Evolutionary conservation across 2,888 invertebrate species (phyloP).

Genomic region (Pristionchus fissidentatus): DNA sequence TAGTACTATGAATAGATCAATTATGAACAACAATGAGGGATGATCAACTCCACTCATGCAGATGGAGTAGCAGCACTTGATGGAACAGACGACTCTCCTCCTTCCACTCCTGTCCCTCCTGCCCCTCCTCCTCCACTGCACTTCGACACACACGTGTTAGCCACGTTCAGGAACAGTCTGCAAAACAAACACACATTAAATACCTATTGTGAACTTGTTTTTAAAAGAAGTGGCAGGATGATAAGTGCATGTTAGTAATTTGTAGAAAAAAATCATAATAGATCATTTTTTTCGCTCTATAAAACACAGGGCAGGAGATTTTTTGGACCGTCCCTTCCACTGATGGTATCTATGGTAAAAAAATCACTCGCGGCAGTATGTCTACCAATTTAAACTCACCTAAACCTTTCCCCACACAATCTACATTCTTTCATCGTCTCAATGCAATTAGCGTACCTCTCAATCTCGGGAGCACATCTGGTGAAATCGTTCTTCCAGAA

Average conservation of each 20-base stretch:
- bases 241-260: too few species aligned
- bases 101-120: not conserved
- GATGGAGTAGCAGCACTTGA: not conserved
- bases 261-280: too few species aligned
- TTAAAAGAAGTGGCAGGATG: too few species aligned
- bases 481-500: constrained; percentile 99
- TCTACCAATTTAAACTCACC: not conserved
- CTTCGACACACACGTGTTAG: constrained; percentile 62
- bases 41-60: not conserved
- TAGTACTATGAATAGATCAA: constrained; percentile 43
- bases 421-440: too few species aligned
- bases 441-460: constrained; percentile 89
- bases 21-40: constrained; percentile 15
- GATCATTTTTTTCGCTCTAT: too few species aligned
- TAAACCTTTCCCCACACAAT: too few species aligned
- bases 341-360: not conserved
- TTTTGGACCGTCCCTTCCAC: not conserved
- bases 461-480: constrained; percentile 98
- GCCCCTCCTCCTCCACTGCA: not conserved
- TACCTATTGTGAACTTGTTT: too few species aligned
- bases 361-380: not conserved
- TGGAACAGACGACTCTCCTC: not conserved
- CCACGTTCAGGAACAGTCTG: constrained; percentile 68
- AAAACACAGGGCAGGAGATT: not conserved
- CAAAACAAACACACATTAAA: constrained; percentile 26